phyloP scores from a whole-genome alignment of 37 sponge, comb jelly and placozoan genomes.

The Spongilla lacustris region DNA sequence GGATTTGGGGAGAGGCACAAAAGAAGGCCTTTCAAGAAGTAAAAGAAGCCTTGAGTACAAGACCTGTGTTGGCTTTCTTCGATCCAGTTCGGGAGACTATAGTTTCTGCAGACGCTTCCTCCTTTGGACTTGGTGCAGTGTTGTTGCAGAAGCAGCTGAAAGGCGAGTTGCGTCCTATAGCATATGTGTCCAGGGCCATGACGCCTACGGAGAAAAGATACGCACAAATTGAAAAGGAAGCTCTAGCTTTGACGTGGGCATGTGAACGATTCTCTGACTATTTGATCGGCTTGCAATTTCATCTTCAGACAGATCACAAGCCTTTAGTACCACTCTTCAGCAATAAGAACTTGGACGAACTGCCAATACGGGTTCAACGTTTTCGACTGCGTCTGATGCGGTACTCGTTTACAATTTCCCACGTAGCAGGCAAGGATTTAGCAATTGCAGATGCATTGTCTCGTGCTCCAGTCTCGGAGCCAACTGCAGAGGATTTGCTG shows the following conservation, averaged over 20 bases:
- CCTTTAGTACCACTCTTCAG: conserved; percentile 58
- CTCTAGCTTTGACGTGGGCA: conserved; percentile 50
- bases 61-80: conserved; percentile 34
- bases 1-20: conserved; percentile 43
- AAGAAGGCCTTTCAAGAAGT: conserved; percentile 31
- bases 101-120: conserved; percentile 35
- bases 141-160: conserved; percentile 28
- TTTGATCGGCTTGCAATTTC: conserved; percentile 33
- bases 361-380: conserved; percentile 52
- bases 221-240: conserved; percentile 65
- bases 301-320: conserved; percentile 65
- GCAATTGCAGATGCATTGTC: conserved; percentile 60
- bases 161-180: conserved; percentile 39
- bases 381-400: conserved; percentile 53
- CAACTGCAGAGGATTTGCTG: background rate
- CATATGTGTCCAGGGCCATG: conserved; percentile 52
- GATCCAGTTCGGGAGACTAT: conserved; percentile 21
- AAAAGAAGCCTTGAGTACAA: conserved; percentile 22
- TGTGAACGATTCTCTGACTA: conserved; percentile 47
- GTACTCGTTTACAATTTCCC: conserved; percentile 43
- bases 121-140: conserved; percentile 53
- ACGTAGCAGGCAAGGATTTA: conserved; percentile 62
- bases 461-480: conserved; percentile 11
- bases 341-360: conserved; percentile 42
- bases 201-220: conserved; percentile 49